Evolutionary conservation across 2,797 vertebrate species (phyloP).

Genomic region (Molossus alvarezi): DNA sequence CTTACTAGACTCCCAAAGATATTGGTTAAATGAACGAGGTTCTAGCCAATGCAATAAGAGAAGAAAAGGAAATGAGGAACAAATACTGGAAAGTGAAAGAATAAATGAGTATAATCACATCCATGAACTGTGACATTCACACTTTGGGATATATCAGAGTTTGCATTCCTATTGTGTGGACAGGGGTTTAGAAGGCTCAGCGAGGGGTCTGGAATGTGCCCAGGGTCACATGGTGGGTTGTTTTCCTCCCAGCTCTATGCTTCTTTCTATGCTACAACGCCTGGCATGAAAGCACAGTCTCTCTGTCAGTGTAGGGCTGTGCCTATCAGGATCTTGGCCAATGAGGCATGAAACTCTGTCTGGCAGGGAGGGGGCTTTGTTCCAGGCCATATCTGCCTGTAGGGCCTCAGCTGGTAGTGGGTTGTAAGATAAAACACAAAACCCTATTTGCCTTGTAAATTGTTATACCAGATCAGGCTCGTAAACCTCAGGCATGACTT

Average conservation of each 20-base stretch:
- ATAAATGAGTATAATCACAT: background rate
- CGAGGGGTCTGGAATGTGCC: background rate
- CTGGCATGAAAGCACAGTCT: background rate
- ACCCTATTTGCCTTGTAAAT: conserved; percentile 77
- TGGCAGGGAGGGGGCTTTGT: background rate
- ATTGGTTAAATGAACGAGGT: background rate
- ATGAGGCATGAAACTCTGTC: background rate
- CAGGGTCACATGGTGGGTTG: too few relatives aligned
- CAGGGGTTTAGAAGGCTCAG: background rate
- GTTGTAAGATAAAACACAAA: conserved; percentile 54
- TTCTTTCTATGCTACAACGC: background rate
- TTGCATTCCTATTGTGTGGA: too few relatives aligned
- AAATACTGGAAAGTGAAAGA: background rate
- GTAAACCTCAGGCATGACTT: background rate
- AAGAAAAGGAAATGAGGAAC: background rate
- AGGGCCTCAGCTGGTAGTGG: background rate
- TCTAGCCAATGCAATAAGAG: background rate
- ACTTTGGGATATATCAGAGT: rapidly evolving
- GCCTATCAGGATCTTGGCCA: background rate
- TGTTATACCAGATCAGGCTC: background rate
- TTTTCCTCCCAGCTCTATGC: background rate
- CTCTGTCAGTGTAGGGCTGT: background rate
- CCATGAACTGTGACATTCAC: background rate
- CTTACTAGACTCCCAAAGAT: background rate
- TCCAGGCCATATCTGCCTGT: background rate